Evolutionary conservation across 2,113 vertebrate genomes (phyloP).

Genomic region (Chrysochloris asiatica): DNA sequence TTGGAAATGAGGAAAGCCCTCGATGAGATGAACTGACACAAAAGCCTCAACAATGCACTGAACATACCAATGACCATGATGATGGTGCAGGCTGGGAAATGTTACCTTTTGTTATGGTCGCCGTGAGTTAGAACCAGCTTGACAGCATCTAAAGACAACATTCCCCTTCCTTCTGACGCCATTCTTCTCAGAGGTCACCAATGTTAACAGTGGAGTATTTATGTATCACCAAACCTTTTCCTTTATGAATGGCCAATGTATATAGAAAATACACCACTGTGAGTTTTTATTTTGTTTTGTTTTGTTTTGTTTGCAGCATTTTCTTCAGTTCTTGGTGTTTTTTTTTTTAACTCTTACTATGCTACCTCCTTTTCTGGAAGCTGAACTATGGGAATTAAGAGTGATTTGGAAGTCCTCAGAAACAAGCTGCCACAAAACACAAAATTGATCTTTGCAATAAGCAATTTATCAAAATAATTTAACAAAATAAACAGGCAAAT

Average conservation of each 20-base stretch:
- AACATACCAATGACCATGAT: background rate
- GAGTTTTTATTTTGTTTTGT: too few relatives aligned
- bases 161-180: accelerated
- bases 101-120: background rate
- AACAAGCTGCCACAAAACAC: background rate
- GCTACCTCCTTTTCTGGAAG: background rate
- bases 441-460: background rate
- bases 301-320: too few relatives aligned
- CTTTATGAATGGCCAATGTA: background rate
- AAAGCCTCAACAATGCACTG: background rate
- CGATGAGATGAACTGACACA: background rate
- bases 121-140: background rate
- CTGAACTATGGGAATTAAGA: background rate
- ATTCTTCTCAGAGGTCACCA: background rate
- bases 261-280: too few relatives aligned
- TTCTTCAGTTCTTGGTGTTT: too few relatives aligned
- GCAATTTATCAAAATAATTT: background rate
- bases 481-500: background rate
- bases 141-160: background rate
- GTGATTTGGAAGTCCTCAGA: background rate
- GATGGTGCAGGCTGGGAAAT: background rate
- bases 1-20: background rate
- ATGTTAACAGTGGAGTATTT: background rate
- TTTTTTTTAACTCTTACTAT: too few relatives aligned
- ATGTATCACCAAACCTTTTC: background rate